phyloP scores from a whole-genome alignment of 2,797 vertebrate genomes.

The Columba guinea region DNA sequence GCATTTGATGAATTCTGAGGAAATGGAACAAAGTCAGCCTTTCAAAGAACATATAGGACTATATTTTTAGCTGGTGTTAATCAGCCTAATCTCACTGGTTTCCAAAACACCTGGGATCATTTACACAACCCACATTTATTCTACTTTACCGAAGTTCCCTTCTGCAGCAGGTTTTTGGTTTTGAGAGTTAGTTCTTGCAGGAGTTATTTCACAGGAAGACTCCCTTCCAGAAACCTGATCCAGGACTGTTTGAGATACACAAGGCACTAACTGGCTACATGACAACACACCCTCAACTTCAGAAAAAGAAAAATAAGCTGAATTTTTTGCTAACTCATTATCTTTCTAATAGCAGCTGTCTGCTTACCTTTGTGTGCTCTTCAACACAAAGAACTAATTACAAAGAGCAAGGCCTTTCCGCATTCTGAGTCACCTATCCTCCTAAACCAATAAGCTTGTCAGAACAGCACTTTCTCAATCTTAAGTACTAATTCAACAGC shows the following conservation, averaged over 20 bases:
- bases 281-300: not conserved
- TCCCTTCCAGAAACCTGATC: not conserved
- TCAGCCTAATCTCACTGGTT: not conserved
- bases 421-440: not conserved
- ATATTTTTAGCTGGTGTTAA: not conserved
- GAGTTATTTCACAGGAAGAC: not conserved
- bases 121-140: not conserved
- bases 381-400: not conserved
- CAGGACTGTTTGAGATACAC: not conserved
- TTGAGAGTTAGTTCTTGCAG: not conserved
- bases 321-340: not conserved
- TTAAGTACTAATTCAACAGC: conserved; percentile 10
- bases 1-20: not conserved
- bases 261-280: not conserved
- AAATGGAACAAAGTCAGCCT: not conserved
- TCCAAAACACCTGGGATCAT: not conserved
- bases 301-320: not conserved
- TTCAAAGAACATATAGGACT: not conserved
- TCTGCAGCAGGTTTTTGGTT: not conserved
- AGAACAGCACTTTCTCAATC: conserved; percentile 2
- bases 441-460: not conserved
- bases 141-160: not conserved
- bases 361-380: not conserved
- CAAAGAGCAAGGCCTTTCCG: not conserved
- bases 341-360: not conserved